Evolutionary conservation across 2,113 vertebrate genomes (phyloP), one percentile per base, ranked within the genome.

Genomic region (Burhinus bistriatus): DNA sequence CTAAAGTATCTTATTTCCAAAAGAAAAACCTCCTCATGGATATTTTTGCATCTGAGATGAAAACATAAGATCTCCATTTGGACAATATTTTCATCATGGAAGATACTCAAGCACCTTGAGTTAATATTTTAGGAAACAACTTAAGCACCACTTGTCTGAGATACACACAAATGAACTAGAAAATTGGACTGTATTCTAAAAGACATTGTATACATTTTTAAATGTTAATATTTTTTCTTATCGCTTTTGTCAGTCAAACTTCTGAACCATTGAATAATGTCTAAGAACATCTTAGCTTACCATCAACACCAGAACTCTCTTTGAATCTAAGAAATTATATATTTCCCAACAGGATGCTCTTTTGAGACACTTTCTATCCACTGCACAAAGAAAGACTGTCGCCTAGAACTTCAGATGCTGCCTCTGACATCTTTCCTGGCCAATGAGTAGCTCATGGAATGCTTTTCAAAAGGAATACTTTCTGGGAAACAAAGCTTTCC

Each of bases 401-500:
- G 76, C 57, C 29, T 1, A 32, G 19, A 11, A 47, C 23, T 69
- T 65, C 30, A 59, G 9, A 13, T 17, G 6, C 6, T 59, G 44
- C 18, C 9, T 66, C 9, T 81, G 49, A n/a, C 20, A 81, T 26
- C 10, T 52, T 52, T 38, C 4, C 49, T 61, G 16, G 20, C 26
- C 75, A n/a, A 27, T 0, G 1, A 12, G 23, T 17, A 49, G 4
- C 36, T 87, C 2, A 0, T 38, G 40, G 32, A 83, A 65, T 30
- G n/a, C 19, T 25, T 69, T 83, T 55, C 47, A 54, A 9, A n/a
- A n/a, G 3, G 7, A 52, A 1, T 3, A 19, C 29, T 36, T 16
- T 6, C 34, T 34, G 34, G 27, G 45, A 81, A 90, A 55, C 4
- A 54, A 44, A 75, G 3, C 1, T 52, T 90, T 79, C 8, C 15